Evolutionary conservation across 2,113 vertebrate species (phyloP).

Genomic region (Andinoacara biseriatus): DNA sequence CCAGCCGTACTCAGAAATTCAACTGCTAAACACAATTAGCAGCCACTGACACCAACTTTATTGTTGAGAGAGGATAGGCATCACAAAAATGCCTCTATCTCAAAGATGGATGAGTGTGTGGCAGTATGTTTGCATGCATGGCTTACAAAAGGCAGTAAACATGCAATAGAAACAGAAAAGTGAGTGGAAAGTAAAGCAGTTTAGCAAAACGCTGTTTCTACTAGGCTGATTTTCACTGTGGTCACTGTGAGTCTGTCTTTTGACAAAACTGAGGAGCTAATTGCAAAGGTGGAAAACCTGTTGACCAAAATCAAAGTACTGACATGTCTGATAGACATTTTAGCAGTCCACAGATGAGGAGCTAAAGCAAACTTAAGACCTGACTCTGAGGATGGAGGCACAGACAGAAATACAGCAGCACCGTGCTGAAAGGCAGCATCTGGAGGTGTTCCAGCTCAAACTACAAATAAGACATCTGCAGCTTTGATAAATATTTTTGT

Average conservation of each 20-base stretch:
- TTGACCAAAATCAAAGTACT: no score
- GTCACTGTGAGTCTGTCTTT: no score
- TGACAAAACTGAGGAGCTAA: no score
- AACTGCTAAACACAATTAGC: neutral
- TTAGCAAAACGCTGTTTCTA: neutral
- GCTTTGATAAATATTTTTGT: neutral
- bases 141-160: conserved; percentile 12
- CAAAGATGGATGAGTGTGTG: conserved; percentile 7
- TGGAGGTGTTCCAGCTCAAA: neutral
- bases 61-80: neutral
- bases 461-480: neutral
- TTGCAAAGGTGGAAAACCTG: no score
- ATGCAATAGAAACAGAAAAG: neutral
- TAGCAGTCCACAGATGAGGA: no score
- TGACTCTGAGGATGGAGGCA: neutral
- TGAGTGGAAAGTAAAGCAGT: no score
- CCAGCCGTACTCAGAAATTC: neutral
- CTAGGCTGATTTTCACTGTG: no score
- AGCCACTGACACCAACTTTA: conserved; percentile 10
- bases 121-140: neutral
- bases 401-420: neutral
- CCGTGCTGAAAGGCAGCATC: neutral
- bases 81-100: neutral
- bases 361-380: no score
- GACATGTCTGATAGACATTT: no score